Percentiles rank a stretch among this genome's conserved stretches.
Conservation (phyloP, 1,140 invertebrate genomes). For the Atta cephalotes region DNA sequence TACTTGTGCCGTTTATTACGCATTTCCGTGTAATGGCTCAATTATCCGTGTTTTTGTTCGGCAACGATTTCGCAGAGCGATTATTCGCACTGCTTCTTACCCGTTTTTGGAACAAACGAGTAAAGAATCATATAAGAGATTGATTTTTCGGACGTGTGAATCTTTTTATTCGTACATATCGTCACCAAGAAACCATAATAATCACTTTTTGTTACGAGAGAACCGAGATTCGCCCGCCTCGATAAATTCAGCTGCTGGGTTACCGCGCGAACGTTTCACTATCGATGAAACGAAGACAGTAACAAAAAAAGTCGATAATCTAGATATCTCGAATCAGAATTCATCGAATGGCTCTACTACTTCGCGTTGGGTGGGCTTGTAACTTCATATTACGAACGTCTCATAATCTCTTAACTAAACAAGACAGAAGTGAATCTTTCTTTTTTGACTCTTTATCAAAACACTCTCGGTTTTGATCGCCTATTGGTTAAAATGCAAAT, state of each 20-base stretch:
- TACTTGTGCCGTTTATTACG: slow-evolving; percentile 61
- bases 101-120: background rate
- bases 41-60: slow-evolving; percentile 56
- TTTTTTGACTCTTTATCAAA: slow-evolving; percentile 6
- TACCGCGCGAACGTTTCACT: background rate
- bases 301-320: slow-evolving; percentile 15
- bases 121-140: background rate
- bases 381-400: background rate
- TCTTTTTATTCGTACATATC: slow-evolving; percentile 15
- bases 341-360: background rate
- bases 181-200: background rate
- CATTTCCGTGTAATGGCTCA: slow-evolving; percentile 60
- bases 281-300: slow-evolving; percentile 6
- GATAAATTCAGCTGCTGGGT: slow-evolving; percentile 33
- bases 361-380: slow-evolving; percentile 7
- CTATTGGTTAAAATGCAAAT: slow-evolving; percentile 43
- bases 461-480: slow-evolving; percentile 13
- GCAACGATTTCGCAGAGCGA: slow-evolving; percentile 18
- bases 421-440: background rate
- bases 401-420: background rate
- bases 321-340: slow-evolving; percentile 12
- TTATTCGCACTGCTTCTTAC: slow-evolving; percentile 31
- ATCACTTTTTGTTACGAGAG: background rate
- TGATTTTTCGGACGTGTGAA: background rate
- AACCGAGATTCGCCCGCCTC: background rate